Percentiles rank a stretch among this genome's conserved stretches.
Conservation (phyloP, 2,113 vertebrate genomes). For the Protomyctophum bolini region DNA sequence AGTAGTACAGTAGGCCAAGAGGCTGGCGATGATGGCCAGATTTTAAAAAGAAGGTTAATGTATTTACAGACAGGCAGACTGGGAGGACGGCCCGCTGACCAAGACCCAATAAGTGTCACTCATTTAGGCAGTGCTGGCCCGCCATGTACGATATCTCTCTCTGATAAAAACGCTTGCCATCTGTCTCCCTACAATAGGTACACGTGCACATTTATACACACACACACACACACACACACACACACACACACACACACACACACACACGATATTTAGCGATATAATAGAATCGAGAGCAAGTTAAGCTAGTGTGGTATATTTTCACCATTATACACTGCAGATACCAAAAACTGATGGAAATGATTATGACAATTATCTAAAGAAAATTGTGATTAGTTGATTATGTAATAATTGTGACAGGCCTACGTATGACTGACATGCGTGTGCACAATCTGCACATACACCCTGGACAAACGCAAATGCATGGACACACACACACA, state of each 20-base stretch:
- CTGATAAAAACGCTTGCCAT: conserved; percentile 72
- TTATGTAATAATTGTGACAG: not conserved
- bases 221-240: not conserved
- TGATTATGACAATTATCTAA: too few relatives aligned
- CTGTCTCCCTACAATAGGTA: conserved; percentile 52
- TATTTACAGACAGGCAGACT: conserved; percentile 48
- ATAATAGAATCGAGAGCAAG: too few relatives aligned
- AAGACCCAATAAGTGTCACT: conserved; percentile 55
- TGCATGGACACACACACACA: not conserved
- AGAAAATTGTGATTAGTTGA: too few relatives aligned
- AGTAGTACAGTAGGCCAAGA: too few relatives aligned
- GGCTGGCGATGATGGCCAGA: conserved; percentile 20
- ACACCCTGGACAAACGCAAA: too few relatives aligned
- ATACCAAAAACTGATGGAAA: too few relatives aligned
- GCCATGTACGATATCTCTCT: conserved; percentile 52
- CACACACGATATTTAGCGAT: not conserved
- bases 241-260: not conserved
- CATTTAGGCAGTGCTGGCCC: conserved; percentile 53
- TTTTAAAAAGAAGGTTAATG: conserved; percentile 61
- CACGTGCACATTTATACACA: not conserved
- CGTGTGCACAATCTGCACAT: too few relatives aligned
- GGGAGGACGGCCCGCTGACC: conserved; percentile 38
- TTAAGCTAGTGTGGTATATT: too few relatives aligned
- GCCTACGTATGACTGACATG: not conserved
- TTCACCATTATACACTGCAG: too few relatives aligned